A percentile compares a stretch with the other conserved stretches of the same genome.
Conservation (phyloP, 1,140 invertebrate genomes). For the Copidosoma floridanum region DNA sequence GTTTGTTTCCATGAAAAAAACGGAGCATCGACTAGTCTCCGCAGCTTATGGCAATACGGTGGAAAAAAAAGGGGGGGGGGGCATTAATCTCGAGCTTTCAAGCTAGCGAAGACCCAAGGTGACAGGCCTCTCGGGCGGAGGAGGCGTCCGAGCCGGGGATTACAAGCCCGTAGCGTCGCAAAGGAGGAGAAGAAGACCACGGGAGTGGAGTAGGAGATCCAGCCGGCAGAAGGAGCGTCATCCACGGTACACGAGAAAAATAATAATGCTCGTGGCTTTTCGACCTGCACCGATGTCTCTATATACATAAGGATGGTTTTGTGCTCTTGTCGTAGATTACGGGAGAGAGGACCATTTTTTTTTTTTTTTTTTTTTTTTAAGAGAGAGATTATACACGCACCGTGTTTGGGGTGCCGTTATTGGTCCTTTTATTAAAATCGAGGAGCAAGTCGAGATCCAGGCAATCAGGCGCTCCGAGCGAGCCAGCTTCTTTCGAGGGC, state of each 20-base stretch:
- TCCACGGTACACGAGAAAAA: conserved; percentile 36
- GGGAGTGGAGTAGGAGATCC: conserved; percentile 28
- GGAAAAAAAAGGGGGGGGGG: conserved; percentile 5
- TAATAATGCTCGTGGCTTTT: too few relatives aligned
- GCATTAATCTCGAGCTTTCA: conserved; percentile 13
- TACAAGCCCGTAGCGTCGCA: conserved; percentile 36
- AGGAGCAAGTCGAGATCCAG: conserved; percentile 31
- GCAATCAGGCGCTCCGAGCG: conserved; percentile 37
- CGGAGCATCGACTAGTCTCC: too few relatives aligned
- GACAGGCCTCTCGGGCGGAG: conserved; percentile 17
- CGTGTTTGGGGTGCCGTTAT: too few relatives aligned
- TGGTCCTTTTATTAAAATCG: conserved; percentile 30
- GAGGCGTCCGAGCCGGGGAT: conserved; percentile 33
- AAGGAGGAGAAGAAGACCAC: conserved; percentile 28
- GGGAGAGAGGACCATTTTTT: conserved; percentile 10
- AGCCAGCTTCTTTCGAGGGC: conserved; percentile 30
- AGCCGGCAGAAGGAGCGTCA: conserved; percentile 44
- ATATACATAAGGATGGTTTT: too few relatives aligned
- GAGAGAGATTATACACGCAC: too few relatives aligned
- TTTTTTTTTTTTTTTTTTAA: too few relatives aligned
- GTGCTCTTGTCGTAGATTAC: too few relatives aligned
- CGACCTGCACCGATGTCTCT: too few relatives aligned
- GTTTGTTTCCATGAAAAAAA: too few relatives aligned
- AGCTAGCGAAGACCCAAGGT: conserved; percentile 19
- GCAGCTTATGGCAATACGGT: not conserved